Conservation (phyloP, 2,888 invertebrate species). For the Tridacna crocea region DNA sequence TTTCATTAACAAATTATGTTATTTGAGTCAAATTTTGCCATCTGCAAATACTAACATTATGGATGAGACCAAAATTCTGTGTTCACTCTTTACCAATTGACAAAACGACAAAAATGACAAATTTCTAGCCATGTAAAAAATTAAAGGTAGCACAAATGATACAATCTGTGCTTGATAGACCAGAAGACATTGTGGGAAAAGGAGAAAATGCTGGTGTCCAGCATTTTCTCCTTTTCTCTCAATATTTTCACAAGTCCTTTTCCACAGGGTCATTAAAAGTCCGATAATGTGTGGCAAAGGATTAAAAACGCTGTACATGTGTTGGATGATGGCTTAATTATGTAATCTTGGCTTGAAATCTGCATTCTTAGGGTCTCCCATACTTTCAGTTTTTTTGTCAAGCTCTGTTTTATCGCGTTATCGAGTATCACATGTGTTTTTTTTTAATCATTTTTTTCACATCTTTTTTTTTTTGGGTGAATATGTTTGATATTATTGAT, state of each 20-base stretch:
- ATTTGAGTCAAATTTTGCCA: too few relatives aligned
- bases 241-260: not conserved
- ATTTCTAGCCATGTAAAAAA: not conserved
- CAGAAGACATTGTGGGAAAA: not conserved
- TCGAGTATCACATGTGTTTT: constrained; percentile 5
- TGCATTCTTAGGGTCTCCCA: constrained; percentile 8
- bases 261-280: not conserved
- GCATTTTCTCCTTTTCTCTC: not conserved
- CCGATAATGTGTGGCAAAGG: not conserved
- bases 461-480: not conserved
- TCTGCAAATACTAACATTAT: too few relatives aligned
- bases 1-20: too few relatives aligned
- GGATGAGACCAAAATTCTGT: too few relatives aligned
- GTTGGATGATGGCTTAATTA: not conserved
- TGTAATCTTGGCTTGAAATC: not conserved
- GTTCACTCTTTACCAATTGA: too few relatives aligned
- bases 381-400: not conserved
- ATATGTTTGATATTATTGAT: constrained; percentile 24
- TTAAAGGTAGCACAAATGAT: not conserved
- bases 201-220: not conserved
- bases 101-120: too few relatives aligned
- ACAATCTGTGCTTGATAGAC: not conserved
- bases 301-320: too few relatives aligned
- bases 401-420: constrained; percentile 1
- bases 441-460: constrained; percentile 4